Base-by-base conservation (phyloP, 2,888 invertebrate species). In the Beris chalybata region DNA sequence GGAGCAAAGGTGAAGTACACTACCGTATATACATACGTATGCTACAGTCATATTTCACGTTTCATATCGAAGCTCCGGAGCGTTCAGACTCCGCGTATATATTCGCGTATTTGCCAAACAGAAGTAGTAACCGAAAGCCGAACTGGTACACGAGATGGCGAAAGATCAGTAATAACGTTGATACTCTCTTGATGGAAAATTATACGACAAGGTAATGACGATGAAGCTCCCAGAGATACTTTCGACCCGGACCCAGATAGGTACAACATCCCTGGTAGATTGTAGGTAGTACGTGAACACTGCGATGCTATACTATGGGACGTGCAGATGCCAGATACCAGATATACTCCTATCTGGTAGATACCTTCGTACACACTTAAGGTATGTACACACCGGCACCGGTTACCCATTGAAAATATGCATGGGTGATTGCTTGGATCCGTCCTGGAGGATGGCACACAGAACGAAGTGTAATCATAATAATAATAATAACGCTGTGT, bases 121-220 rank as follows among this genome's bases (percentile, higher is more conserved):
- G 38, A 38, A 38, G 38, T 38, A 22, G 22, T 38, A 38, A 9
- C 5, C 38, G n/a, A 9, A 38, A 38, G 38, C 38, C 38, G 38
- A 5, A 9, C 38, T 9, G 38, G 38, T 38, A 38, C 9, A 38
- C 38, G 3, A 38, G 38, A 38, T 38, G 38, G 38, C 38, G 38
- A 38, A 38, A 38, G 38, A 38, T 38, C 38, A 38, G 38, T 38
- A 38, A 38, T 38, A 38, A 38, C 38, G 38, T 38, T 53, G 53
- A 53, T 29, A 53, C 5, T 30, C 6, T 13, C n/a, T 43, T 29
- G 54, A 53, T 43, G 44, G 54, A 64, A 54, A 64, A 64, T 64
- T 64, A 64, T 54, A 64, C 64, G 64, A 53, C 54, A 54, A 43
- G 54, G 38, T 64, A 64, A 64, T 64, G 64, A 64, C 64, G 64